A percentile compares a stretch with the other conserved stretches of the same genome.
Conservation (phyloP, 1,140 invertebrate species). For the Drosophila mauritiana region DNA sequence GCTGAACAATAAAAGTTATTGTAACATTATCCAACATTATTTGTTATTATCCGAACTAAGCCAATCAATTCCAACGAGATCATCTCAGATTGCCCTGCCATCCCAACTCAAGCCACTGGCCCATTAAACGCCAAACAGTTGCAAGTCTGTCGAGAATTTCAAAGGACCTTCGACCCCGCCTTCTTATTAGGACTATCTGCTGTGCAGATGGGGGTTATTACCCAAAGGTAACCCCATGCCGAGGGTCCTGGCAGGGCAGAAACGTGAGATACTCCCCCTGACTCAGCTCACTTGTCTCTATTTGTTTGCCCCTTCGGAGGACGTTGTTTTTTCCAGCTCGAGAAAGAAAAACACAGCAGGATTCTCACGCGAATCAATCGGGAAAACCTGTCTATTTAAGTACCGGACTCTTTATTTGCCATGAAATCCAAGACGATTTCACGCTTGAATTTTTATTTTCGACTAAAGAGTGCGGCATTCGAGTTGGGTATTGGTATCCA, state of each 20-base stretch:
- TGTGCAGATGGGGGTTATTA: conserved; percentile 23
- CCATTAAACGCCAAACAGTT: conserved; percentile 49
- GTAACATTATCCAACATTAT: conserved; percentile 55
- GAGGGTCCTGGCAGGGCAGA: conserved; percentile 46
- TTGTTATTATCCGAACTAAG: conserved; percentile 31
- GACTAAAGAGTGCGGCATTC: conserved; percentile 36
- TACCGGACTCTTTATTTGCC: conserved; percentile 69
- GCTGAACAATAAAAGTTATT: conserved; percentile 39
- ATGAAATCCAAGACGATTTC: conserved; percentile 75
- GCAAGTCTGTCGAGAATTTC: conserved; percentile 41
- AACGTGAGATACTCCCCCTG: conserved; percentile 56
- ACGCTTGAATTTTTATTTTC: conserved; percentile 55
- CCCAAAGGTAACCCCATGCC: conserved; percentile 61
- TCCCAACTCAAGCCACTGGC: conserved; percentile 5
- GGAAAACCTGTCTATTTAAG: conserved; percentile 52
- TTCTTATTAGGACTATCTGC: conserved; percentile 56
- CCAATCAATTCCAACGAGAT: conserved; percentile 29
- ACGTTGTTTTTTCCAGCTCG: conserved; percentile 21
- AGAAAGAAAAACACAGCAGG: conserved; percentile 70
- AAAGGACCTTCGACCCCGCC: conserved; percentile 22
- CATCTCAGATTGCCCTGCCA: conserved; percentile 15
- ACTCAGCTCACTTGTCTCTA: conserved; percentile 16
- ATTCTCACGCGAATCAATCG: conserved; percentile 79
- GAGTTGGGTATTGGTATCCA: conserved; percentile 32
- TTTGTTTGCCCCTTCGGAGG: conserved; percentile 52